Evolutionary conservation across 2,888 invertebrate genomes (phyloP).

Genomic region (Lottia gigantea): DNA sequence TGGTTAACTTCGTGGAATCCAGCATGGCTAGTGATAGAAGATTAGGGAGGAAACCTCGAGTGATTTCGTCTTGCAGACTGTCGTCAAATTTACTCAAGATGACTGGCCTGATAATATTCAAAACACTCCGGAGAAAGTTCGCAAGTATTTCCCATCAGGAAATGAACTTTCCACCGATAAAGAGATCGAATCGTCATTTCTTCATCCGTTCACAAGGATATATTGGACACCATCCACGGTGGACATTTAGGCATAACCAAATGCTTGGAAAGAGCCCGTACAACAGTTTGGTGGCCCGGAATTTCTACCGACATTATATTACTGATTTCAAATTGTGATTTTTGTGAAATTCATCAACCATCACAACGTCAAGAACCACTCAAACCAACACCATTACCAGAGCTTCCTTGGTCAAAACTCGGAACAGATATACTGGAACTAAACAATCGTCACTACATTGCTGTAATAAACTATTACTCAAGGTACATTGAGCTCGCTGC

Average conservation of each 20-base stretch:
- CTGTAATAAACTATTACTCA: background rate
- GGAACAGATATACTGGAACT: background rate
- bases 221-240: background rate
- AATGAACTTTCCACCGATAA: slow-evolving; percentile 24
- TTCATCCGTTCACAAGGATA: background rate
- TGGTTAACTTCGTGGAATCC: slow-evolving; percentile 13
- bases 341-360: background rate
- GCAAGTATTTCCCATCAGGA: slow-evolving; percentile 19
- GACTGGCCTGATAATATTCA: slow-evolving; percentile 30
- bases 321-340: background rate
- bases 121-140: slow-evolving; percentile 12
- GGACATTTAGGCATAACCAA: background rate
- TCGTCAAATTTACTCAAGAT: slow-evolving; percentile 11
- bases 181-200: background rate
- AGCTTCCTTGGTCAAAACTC: slow-evolving; percentile 5
- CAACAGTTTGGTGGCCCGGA: slow-evolving; percentile 13
- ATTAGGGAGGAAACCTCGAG: slow-evolving; percentile 15
- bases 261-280: background rate
- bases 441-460: background rate
- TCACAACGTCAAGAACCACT: too few species aligned
- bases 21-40: slow-evolving; percentile 19
- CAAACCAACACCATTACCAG: background rate
- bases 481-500: slow-evolving; percentile 2
- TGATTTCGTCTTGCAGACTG: slow-evolving; percentile 22
- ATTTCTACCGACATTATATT: background rate